These are phyloP conservation scores for Sphaerophoria taeniata DNA, from an alignment of 2,888 invertebrate species.

Conservation along the genomic window DNA sequence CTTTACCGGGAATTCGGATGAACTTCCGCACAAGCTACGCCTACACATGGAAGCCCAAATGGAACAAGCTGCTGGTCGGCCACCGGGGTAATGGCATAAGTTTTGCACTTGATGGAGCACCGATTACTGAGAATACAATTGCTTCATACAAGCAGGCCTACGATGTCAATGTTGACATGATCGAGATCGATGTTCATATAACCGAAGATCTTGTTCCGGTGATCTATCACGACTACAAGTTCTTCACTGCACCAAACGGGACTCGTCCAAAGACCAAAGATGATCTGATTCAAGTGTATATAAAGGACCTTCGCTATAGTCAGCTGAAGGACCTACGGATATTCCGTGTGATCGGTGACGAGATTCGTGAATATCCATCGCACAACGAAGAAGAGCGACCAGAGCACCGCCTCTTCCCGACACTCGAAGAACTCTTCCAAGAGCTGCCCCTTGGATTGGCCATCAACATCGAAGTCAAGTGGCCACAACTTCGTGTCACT, in stretches of 20 bases:
- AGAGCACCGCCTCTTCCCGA: constrained; percentile 97
- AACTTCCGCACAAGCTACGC: constrained; percentile 91
- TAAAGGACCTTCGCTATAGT: constrained; percentile 95
- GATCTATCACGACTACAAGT: constrained; percentile 96
- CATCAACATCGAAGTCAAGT: constrained; percentile 99
- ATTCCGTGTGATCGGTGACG: constrained; percentile 89
- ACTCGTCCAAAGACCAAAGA: constrained; percentile 86
- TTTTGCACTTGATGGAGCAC: constrained; percentile 88
- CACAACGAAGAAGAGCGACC: constrained; percentile 90
- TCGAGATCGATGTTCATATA: constrained; percentile 99
- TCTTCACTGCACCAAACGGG: constrained; percentile 89
- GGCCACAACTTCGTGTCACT: constrained; percentile 94
- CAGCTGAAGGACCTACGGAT: constrained; percentile 95
- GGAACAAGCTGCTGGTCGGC: constrained; percentile 95
- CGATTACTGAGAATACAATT: constrained; percentile 93
- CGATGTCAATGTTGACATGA: constrained; percentile 96
- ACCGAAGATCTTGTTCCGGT: constrained; percentile 97
- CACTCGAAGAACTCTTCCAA: constrained; percentile 91
- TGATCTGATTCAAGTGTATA: constrained; percentile 95
- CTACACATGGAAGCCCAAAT: constrained; percentile 93
- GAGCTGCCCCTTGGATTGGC: constrained; percentile 93
- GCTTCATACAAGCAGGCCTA: constrained; percentile 96
- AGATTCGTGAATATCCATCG: constrained; percentile 87
- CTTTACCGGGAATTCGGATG: constrained; percentile 83
- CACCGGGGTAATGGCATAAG: constrained; percentile 97